These are phyloP conservation scores for Amphipoea lucens DNA, from an alignment of 2,888 invertebrate species.

Conservation along the genomic window DNA sequence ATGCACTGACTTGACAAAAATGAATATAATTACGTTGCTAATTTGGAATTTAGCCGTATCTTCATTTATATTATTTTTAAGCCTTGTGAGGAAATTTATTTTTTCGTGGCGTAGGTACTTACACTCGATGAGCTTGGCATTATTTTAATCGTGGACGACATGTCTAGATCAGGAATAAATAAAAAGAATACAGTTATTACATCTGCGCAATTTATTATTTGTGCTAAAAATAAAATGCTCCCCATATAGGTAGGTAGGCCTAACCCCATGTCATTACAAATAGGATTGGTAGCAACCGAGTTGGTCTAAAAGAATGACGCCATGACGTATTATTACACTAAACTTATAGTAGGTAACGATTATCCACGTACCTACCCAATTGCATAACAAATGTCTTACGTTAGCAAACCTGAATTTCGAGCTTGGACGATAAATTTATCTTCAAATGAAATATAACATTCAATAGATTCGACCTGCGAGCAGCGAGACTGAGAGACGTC, in stretches of 20 bases:
- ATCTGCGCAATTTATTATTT: background rate
- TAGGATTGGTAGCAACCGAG: background rate
- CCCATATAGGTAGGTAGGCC: background rate
- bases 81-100: background rate
- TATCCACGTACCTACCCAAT: background rate
- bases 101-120: background rate
- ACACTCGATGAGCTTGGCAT: background rate
- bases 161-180: background rate
- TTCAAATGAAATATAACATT: background rate
- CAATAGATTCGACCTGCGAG: slow-evolving; percentile 16
- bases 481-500: slow-evolving; percentile 1
- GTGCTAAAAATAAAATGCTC: background rate
- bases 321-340: background rate
- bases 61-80: background rate
- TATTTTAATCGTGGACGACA: background rate
- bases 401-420: background rate
- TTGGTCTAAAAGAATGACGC: background rate
- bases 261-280: background rate
- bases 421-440: background rate
- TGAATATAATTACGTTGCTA: background rate
- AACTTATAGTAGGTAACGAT: background rate
- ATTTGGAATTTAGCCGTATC: background rate
- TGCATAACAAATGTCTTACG: background rate
- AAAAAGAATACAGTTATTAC: background rate
- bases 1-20: background rate